Evolutionary conservation across 2,888 invertebrate genomes (phyloP), one percentile per base, ranked within the genome.

Genomic region (Scrobipalpa costella): DNA sequence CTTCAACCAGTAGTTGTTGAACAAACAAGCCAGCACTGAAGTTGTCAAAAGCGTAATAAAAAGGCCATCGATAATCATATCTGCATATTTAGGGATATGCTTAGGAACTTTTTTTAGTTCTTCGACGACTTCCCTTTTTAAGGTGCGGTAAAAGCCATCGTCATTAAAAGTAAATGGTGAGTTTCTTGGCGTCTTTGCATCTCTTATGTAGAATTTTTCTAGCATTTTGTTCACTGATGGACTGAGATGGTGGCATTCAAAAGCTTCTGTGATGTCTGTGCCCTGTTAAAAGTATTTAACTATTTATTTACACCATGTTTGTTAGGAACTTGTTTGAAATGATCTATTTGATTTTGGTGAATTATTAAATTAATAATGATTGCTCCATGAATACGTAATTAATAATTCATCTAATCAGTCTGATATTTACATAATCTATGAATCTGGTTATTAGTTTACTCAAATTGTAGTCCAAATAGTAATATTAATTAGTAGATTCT

Each of bases 131-230:
- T 93, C 90, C 49, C 81, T 83, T 75, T 95, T 96, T 2, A 97
- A 86, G 0, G 94, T 95, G 66, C 86, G 91, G 73, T 95, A 97
- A 78, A 97, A 97, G 0, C 96, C 96, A 72, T 95, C 92, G 0
- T 94, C 93, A 61, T 95, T 84, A 72, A 97, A 95, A 0, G 96
- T 96, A 66, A 95, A 93, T 0, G 96, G 95, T 0, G 95, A 94
- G 74, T 94, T 94, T 70, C 97, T 90, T 0, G 94, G 93, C 0
- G 90, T 86, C 38, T 79, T 84, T 0, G 95, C 95, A 13, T 94
- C 92, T 15, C 93, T 90, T 0, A 96, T 89, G 74, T 92, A 94
- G 76, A 92, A 96, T 73, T 95, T 95, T 11, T 90, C 85, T 6
- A 96, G 79, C 62, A 95, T 76, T 68, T 92, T 92, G 66, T 93